Evolutionary conservation across 2,888 invertebrate genomes (phyloP).

Genomic region (Synergus japonicus): DNA sequence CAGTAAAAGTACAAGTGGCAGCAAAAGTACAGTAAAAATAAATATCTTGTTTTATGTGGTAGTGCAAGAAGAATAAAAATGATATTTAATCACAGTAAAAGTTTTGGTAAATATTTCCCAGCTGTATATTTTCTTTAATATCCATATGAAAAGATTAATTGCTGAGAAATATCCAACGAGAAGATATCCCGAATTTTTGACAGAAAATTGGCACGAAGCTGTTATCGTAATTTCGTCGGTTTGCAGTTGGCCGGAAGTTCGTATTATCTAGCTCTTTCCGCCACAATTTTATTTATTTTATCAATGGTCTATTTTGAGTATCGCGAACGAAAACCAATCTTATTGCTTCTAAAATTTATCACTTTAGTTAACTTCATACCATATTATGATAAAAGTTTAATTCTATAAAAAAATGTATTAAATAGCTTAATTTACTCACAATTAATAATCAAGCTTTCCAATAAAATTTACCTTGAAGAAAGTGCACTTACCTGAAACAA

Average conservation of each 20-base stretch:
- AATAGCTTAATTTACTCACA: not conserved
- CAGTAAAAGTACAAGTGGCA: not conserved
- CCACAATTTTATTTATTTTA: constrained; percentile 13
- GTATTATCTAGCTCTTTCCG: constrained; percentile 27
- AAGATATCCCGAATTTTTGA: not conserved
- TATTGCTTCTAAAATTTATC: not conserved
- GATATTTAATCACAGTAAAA: too few relatives aligned
- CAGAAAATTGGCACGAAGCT: not conserved
- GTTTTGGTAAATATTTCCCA: not conserved
- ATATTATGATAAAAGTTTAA: not conserved
- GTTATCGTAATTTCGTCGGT: constrained; percentile 20
- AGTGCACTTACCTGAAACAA: not conserved
- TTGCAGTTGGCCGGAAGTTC: not conserved
- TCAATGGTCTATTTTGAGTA: constrained; percentile 14
- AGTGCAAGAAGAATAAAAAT: too few relatives aligned
- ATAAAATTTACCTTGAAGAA: not conserved
- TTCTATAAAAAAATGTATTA: too few relatives aligned
- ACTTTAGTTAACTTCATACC: not conserved
- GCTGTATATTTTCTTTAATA: too few relatives aligned
- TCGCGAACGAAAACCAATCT: not conserved
- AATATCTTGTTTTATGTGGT: not conserved
- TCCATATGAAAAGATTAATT: not conserved
- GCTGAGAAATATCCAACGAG: not conserved
- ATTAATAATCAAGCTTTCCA: not conserved
- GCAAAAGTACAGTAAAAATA: not conserved